A percentile compares a stretch with the other conserved stretches of the same genome.
These are phyloP conservation scores for Ophiothrix spiculata DNA, from an alignment of 35 echinoderm and acorn worm species.

Conservation along the genomic window DNA sequence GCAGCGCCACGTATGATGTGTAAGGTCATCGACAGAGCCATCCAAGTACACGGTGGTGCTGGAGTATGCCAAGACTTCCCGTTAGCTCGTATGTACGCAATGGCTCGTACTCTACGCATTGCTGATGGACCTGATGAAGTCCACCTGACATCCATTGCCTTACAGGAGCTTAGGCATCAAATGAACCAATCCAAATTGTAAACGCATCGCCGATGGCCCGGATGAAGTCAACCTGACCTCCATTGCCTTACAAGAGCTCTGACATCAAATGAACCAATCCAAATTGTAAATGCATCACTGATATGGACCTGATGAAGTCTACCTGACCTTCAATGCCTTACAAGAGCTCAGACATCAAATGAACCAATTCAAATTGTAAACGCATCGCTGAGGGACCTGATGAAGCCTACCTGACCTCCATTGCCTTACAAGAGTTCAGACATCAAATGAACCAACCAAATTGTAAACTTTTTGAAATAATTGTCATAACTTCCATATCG, in stretches of 20 bases:
- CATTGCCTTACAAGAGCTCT: slow-evolving; percentile 67
- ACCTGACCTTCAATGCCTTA: slow-evolving; percentile 57
- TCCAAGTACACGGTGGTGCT: slow-evolving; percentile 89
- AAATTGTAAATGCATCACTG: slow-evolving; percentile 84
- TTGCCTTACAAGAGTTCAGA: slow-evolving; percentile 69
- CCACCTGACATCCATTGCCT: slow-evolving; percentile 63
- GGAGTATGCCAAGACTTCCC: slow-evolving; percentile 77
- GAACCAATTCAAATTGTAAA: slow-evolving; percentile 70
- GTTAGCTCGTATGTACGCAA: slow-evolving; percentile 59
- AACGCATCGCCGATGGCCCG: slow-evolving; percentile 85
- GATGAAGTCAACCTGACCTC: slow-evolving; percentile 85
- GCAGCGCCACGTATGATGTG: slow-evolving; percentile 76
- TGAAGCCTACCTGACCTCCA: slow-evolving; percentile 68
- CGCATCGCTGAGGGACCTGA: slow-evolving; percentile 89
- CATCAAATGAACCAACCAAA: slow-evolving; percentile 69
- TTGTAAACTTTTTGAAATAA: too few species aligned
- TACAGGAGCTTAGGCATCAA: slow-evolving; percentile 71
- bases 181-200: slow-evolving; percentile 74
- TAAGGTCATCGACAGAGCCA: slow-evolving; percentile 76
- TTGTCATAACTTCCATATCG: too few species aligned
- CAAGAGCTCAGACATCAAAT: slow-evolving; percentile 74
- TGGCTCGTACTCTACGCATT: slow-evolving; percentile 62
- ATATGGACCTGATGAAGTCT: slow-evolving; percentile 97
- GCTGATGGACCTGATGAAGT: slow-evolving; percentile 98
- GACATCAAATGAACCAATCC: slow-evolving; percentile 63